These are phyloP conservation scores for Drosophila nigromelanica DNA, from an alignment of 1,140 invertebrate species.

Conservation along the genomic window DNA sequence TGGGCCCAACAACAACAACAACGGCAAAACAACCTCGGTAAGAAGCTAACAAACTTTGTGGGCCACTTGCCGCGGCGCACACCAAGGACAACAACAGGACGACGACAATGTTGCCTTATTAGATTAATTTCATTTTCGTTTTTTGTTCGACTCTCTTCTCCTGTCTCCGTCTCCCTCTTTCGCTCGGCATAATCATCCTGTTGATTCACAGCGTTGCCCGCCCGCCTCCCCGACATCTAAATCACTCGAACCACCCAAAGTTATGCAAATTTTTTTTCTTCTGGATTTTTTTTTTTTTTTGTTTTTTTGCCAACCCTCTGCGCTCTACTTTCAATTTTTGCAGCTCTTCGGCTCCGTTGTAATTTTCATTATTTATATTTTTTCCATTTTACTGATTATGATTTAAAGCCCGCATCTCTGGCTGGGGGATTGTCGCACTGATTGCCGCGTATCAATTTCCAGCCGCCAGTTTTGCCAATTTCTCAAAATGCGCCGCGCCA, in stretches of 20 bases:
- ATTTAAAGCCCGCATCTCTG: conserved; percentile 64
- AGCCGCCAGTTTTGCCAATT: conserved; percentile 76
- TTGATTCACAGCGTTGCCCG: conserved; percentile 63
- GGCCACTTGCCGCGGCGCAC: conserved; percentile 4
- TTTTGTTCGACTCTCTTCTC: conserved; percentile 34
- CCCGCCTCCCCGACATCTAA: conserved; percentile 20
- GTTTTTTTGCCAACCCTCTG: conserved; percentile 59
- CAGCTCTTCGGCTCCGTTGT: conserved; percentile 38
- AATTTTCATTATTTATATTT: conserved; percentile 83
- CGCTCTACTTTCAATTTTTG: conserved; percentile 75
- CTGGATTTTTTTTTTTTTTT: conserved; percentile 16
- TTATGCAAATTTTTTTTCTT: conserved; percentile 78
- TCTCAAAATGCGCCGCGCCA: conserved; percentile 62
- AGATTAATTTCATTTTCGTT: conserved; percentile 82
- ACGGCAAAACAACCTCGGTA: conserved; percentile 6
- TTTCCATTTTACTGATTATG: conserved; percentile 83
- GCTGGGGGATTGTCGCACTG: conserved; percentile 50
- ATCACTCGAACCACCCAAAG: conserved; percentile 50
- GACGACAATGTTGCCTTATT: conserved; percentile 73
- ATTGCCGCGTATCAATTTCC: conserved; percentile 78
- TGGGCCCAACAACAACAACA: conserved; percentile 46
- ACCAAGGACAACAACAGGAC: conserved; percentile 26
- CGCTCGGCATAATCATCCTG: conserved; percentile 65
- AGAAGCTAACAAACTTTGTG: conserved; percentile 49
- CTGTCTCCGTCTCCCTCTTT: not conserved